phyloP scores from a whole-genome alignment of 2,888 invertebrate species.

The Tachystola acroxantha region DNA sequence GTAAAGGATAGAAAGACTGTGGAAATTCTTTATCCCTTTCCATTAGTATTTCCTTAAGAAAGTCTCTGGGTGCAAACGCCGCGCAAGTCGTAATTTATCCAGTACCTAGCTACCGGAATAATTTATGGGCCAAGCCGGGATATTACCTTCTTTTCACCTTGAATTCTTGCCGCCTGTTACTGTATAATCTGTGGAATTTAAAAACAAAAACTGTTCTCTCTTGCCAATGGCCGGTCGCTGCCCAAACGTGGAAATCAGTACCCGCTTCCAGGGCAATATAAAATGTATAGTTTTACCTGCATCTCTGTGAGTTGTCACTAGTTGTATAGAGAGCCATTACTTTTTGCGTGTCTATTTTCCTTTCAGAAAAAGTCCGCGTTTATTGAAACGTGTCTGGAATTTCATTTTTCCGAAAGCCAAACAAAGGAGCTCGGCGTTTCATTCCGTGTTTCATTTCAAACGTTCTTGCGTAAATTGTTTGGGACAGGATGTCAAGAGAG shows the following conservation, averaged over 20 bases:
- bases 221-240: too few species aligned
- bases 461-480: background rate
- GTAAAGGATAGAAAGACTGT: too few species aligned
- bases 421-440: too few species aligned
- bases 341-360: background rate
- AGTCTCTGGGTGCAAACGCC: background rate
- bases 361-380: background rate
- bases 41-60: background rate
- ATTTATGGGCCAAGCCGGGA: constrained; percentile 12
- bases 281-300: too few species aligned
- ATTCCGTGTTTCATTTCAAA: too few species aligned
- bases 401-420: background rate
- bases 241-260: too few species aligned
- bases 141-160: constrained; percentile 9
- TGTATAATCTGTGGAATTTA: too few species aligned
- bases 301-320: too few species aligned
- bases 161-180: constrained; percentile 2
- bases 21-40: background rate
- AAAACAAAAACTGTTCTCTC: too few species aligned
- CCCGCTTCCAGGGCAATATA: too few species aligned
- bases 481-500: background rate
- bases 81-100: constrained; percentile 8
- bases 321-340: too few species aligned
- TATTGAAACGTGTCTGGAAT: constrained; percentile 7
- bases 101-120: constrained; percentile 5